Evolutionary conservation across 2,113 vertebrate genomes (phyloP).

Genomic region (Hemibagrus wyckioides): DNA sequence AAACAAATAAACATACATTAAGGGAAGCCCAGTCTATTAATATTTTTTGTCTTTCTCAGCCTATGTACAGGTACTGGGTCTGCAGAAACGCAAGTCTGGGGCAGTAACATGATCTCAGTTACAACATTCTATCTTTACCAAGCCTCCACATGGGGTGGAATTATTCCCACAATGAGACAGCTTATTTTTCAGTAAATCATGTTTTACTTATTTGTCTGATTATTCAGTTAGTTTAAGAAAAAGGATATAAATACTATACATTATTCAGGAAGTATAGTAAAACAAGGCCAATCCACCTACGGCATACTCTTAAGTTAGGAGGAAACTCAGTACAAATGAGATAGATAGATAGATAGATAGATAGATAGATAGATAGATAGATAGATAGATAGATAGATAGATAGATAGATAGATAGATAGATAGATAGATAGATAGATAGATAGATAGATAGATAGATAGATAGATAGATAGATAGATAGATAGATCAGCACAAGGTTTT

Average conservation of each 20-base stretch:
- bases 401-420: no score
- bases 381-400: background rate
- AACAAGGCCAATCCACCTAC: background rate
- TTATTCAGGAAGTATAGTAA: background rate
- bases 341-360: background rate
- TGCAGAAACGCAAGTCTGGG: background rate
- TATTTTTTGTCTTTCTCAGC: background rate
- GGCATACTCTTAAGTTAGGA: background rate
- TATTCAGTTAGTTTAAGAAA: background rate
- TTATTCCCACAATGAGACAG: background rate
- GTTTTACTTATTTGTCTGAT: background rate
- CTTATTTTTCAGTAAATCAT: background rate
- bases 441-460: no score
- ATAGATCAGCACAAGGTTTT: background rate
- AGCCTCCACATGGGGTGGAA: background rate
- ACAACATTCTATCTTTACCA: background rate
- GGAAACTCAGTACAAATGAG: background rate
- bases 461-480: background rate
- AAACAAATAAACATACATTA: background rate
- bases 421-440: no score
- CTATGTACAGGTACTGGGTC: background rate
- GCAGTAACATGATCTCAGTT: background rate
- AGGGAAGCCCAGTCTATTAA: background rate
- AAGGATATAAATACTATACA: background rate
- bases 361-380: background rate